Base-by-base conservation (phyloP, 2,888 invertebrate species). In the Hypena proboscidalis region DNA sequence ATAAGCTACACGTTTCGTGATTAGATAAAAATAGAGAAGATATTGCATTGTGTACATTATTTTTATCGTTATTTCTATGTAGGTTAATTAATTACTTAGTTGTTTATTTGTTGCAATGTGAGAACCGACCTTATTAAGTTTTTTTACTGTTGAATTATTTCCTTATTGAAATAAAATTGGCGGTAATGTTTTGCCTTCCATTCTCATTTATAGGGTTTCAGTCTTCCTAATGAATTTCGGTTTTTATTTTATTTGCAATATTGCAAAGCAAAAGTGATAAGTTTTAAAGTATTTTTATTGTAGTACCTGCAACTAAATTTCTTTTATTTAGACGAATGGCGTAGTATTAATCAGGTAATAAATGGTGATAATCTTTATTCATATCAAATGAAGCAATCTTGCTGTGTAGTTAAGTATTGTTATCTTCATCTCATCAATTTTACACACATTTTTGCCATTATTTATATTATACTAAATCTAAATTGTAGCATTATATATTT, bases 1-100 rank as follows among this genome's bases (percentile, higher is more conserved):
- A 70, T 73, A 74, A 70, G 70, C 59, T 69, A 62, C 51, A 67
- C 47, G 56, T 74, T 70, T 58, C 46, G 57, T 66, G 66, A 61
- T 59, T 69, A 72, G 58, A 51, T 59, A 54, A 44, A 58, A 49
- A 41, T 64, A 57, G 57, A 50, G 48, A 49, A 36, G 52, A 63
- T 65, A 69, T 62, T 62, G 65, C 34, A 47, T 41, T 39, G 48
- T 49, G 46, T 62, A 66, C 49, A 56, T 56, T 44, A 49, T 42
- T 56, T 66, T 58, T 60, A 55, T 58, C 52, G 62, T 63, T 63
- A 64, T 52, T 50, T 53, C 27, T 61, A 48, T 49, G 34, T 63
- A 61, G 56, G 35, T 13, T 63, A 60, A 62, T 62, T 43, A 37
- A 46, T 56, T 48, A 32, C 52, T 53, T 41, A 56, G 44, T 51